These are phyloP conservation scores for Pseudorhombus dupliciocellatus DNA, from an alignment of 2,113 vertebrate genomes.

Conservation along the genomic window DNA sequence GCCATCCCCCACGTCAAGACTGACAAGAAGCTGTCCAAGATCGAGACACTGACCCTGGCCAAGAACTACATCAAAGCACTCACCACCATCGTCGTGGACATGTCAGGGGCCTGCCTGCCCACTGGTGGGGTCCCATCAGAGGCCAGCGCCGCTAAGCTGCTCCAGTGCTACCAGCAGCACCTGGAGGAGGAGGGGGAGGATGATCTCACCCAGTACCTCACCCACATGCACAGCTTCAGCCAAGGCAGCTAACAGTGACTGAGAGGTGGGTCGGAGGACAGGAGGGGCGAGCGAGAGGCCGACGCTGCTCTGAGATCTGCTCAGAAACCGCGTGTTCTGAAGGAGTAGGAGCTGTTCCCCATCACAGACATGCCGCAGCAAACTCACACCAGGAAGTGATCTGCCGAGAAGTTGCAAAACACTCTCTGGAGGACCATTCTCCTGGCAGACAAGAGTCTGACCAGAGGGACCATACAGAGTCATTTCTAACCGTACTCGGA, in stretches of 20 bases:
- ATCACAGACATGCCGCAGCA: constrained; percentile 8
- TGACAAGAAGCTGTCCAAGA: constrained; percentile 97
- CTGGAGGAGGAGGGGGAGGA: constrained; percentile 81
- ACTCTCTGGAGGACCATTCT: constrained; percentile 1
- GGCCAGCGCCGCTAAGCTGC: constrained; percentile 79
- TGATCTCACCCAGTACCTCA: constrained; percentile 86
- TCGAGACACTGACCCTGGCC: constrained; percentile 96
- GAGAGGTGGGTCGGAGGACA: not conserved
- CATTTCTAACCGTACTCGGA: constrained; percentile 1
- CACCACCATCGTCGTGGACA: constrained; percentile 92
- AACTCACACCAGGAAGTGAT: constrained; percentile 5
- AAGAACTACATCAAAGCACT: constrained; percentile 98
- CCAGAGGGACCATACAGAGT: constrained; percentile 15
- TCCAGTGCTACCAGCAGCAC: constrained; percentile 89
- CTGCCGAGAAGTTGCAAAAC: not conserved
- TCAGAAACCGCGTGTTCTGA: not conserved
- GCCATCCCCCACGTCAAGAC: constrained; percentile 94
- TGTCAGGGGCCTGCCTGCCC: constrained; percentile 87
- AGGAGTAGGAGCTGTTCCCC: constrained; percentile 20
- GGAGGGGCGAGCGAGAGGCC: not conserved
- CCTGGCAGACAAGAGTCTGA: constrained; percentile 18
- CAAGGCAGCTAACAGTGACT: constrained; percentile 79
- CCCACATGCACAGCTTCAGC: constrained; percentile 84
- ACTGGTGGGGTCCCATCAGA: constrained; percentile 71
- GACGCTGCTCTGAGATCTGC: not conserved